phyloP scores from a whole-genome alignment of 1,140 invertebrate genomes.

The Gerris buenoi region DNA sequence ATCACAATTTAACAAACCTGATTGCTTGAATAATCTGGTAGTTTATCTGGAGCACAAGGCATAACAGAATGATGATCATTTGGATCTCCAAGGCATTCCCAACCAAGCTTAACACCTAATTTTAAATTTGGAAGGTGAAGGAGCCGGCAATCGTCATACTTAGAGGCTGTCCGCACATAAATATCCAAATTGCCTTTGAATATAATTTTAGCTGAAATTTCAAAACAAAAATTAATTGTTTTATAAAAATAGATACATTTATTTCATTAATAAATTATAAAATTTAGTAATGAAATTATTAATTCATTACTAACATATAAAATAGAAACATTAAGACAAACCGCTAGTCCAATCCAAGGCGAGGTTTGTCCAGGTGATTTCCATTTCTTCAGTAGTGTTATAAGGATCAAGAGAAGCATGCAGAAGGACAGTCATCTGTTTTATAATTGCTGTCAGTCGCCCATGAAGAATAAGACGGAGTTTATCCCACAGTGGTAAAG shows the following conservation, averaged over 20 bases:
- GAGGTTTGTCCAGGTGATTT: slow-evolving; percentile 81
- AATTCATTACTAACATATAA: too few relatives aligned
- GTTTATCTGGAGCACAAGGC: slow-evolving; percentile 88
- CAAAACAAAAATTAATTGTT: slow-evolving; percentile 13
- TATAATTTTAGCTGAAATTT: slow-evolving; percentile 53
- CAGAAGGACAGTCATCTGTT: slow-evolving; percentile 70
- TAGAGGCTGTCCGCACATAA: slow-evolving; percentile 88
- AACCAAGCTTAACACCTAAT: slow-evolving; percentile 69
- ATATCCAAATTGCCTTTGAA: slow-evolving; percentile 74
- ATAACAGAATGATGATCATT: slow-evolving; percentile 93
- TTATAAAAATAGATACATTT: too few relatives aligned
- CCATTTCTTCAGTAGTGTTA: slow-evolving; percentile 98
- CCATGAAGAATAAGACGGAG: slow-evolving; percentile 84
- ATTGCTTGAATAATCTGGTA: slow-evolving; percentile 93
- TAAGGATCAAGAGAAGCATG: slow-evolving; percentile 95
- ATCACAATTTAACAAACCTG: slow-evolving; percentile 38
- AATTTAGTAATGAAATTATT: too few relatives aligned
- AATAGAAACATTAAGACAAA: too few relatives aligned
- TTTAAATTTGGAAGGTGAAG: slow-evolving; percentile 80
- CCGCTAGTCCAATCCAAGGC: slow-evolving; percentile 93
- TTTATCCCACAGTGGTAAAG: slow-evolving; percentile 96
- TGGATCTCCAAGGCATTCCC: slow-evolving; percentile 82
- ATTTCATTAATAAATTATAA: too few relatives aligned
- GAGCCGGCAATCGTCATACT: slow-evolving; percentile 92
- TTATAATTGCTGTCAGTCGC: slow-evolving; percentile 68